phyloP scores from a whole-genome alignment of 2,888 invertebrate genomes.

The Xanthorhoe spadicearia region DNA sequence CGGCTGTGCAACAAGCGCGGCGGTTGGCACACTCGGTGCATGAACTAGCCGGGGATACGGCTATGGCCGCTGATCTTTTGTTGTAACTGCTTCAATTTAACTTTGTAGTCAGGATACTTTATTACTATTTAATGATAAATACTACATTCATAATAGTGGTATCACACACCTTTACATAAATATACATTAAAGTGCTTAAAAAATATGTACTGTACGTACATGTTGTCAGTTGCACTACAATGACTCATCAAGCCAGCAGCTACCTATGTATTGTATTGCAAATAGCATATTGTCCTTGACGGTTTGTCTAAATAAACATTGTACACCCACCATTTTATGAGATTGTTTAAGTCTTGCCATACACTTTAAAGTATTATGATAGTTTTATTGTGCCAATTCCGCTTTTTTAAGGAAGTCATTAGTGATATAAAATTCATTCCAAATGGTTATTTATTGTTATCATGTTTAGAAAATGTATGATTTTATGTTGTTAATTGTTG shows the following conservation, averaged over 20 bases:
- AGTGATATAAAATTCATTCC: conserved; percentile 11
- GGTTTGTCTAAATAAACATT: not conserved
- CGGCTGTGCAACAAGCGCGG: conserved; percentile 93
- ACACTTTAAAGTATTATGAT: not conserved
- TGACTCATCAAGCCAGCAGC: not conserved
- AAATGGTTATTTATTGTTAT: not conserved
- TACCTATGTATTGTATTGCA: not conserved
- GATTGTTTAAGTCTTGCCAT: conserved; percentile 4
- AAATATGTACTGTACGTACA: no score
- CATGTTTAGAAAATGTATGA: not conserved
- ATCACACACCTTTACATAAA: no score
- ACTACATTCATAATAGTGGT: no score
- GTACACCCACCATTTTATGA: not conserved
- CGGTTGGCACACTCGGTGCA: conserved; percentile 92
- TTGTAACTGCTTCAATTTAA: conserved; percentile 47
- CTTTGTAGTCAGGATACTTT: not conserved
- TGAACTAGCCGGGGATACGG: conserved; percentile 86
- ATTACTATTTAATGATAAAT: not conserved
- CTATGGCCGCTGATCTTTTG: conserved; percentile 68
- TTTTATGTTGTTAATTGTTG: conserved; percentile 11
- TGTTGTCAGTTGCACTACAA: no score
- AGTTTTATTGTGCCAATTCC: not conserved
- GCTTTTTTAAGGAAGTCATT: not conserved
- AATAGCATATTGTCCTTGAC: not conserved
- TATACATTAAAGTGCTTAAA: no score